Base-by-base conservation (phyloP, 2,888 invertebrate genomes). In the Tenthredo scrophulariae region DNA sequence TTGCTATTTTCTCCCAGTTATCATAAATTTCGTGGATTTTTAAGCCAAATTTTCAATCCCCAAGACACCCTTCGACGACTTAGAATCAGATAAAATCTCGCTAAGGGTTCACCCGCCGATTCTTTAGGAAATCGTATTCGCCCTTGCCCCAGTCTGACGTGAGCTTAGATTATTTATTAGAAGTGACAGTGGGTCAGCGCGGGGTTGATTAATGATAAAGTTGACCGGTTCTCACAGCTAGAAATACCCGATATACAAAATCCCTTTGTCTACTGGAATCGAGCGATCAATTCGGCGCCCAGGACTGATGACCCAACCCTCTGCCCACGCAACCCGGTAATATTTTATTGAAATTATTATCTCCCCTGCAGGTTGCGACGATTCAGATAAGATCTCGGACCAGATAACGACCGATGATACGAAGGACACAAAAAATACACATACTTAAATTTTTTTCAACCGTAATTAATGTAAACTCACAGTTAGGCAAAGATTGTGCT, bases 401-500 rank as follows among this genome's bases (percentile, higher is more conserved):
- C 62, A 26, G 62, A 26, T 62, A 46, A 46, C 46, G 46, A 46
- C 15, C 13, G 46, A 46, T 46, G 46, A 46, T 46, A 46, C 15
- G 46, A 46, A 46, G 46, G 46, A 46, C 46, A 46, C 46, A 15
- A 46, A 46, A 46, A 13, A 62, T 62, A 62, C 22, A 26, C 3
- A 10, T 10, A 26, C 26, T 62, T 26, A 5, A 22, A 37, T 1
- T 62, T 26, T 15, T 74, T 40, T 18, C 22, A n/a, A 43, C 0
- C 2, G 33, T n/a, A 37, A 67, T 22, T 0, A 84, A 37, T 26
- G 18, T 7, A 10, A 18, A 79, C 92, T 91, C 84, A 93, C 92
- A 90, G 92, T 88, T 84, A 92, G 87, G 86, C 92, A 93, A 85
- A 92, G 90, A 87, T 90, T 92, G 65, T 88, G 89, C 87, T 92